phyloP scores from a whole-genome alignment of 2,888 invertebrate genomes.

The Ornithoptera priamus region DNA sequence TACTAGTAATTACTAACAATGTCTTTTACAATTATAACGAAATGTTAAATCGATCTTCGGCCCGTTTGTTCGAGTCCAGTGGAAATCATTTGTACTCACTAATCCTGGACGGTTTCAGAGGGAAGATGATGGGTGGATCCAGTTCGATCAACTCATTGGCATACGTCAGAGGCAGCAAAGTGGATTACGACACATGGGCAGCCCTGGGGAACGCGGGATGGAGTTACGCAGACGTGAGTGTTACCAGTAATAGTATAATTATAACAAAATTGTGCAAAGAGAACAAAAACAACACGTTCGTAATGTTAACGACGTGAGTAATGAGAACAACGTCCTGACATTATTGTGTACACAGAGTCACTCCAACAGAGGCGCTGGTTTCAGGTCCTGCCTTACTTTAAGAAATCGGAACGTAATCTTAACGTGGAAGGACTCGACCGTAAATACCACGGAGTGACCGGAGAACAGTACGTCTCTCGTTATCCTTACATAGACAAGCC shows the following conservation, averaged over 20 bases:
- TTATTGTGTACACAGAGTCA: too few species aligned
- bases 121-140: conserved; percentile 84
- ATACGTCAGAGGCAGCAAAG: conserved; percentile 77
- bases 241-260: not conserved
- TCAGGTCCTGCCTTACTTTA: conserved; percentile 83
- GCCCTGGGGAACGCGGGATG: conserved; percentile 80
- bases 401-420: conserved; percentile 81
- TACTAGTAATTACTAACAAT: too few species aligned
- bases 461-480: conserved; percentile 80
- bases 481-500: conserved; percentile 81
- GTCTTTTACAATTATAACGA: too few species aligned
- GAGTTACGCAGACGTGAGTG: conserved; percentile 77
- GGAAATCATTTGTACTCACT: too few species aligned
- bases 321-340: too few species aligned
- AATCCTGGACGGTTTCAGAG: conserved; percentile 50
- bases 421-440: conserved; percentile 70
- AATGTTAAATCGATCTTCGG: too few species aligned
- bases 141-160: conserved; percentile 83
- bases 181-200: conserved; percentile 83
- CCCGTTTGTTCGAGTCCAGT: too few species aligned
- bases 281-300: too few species aligned
- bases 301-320: too few species aligned
- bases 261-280: too few species aligned
- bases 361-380: not conserved
- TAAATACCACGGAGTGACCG: conserved; percentile 79